Evolutionary conservation across 2,113 vertebrate genomes (phyloP).

Genomic region (Tenebrosternarchus preto): DNA sequence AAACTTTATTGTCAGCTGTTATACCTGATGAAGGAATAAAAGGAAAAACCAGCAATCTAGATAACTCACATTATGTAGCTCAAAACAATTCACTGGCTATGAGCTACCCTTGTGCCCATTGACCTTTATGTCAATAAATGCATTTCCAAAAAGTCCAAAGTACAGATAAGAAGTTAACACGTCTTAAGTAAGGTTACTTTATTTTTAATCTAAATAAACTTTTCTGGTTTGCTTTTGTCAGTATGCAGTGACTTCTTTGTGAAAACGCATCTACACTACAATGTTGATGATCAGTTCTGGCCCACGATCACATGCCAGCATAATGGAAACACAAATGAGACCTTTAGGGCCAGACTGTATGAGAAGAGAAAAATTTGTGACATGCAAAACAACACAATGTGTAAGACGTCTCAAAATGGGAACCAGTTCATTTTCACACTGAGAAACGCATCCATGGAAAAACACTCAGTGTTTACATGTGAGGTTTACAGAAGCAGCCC

Average conservation of each 20-base stretch:
- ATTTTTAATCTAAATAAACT: neutral
- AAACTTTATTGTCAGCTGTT: no score
- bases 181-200: neutral
- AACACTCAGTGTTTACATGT: neutral
- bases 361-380: rapidly evolving
- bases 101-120: no score
- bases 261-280: conserved; percentile 3
- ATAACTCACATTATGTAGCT: no score
- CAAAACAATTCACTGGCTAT: no score
- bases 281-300: neutral
- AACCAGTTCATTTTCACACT: conserved; percentile 37
- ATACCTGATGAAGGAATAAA: no score
- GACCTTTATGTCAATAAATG: no score
- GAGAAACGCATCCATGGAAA: neutral
- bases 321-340: rapidly evolving
- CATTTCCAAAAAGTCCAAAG: no score
- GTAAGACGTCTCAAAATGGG: rapidly evolving
- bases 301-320: conserved; percentile 37
- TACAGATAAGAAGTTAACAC: no score
- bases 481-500: neutral
- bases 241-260: neutral
- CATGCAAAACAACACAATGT: rapidly evolving
- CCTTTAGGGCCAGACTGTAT: neutral
- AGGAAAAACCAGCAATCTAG: no score
- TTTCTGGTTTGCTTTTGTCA: neutral